Conservation (phyloP, 2,888 invertebrate species). For the Caenorhabditis imperialis region DNA sequence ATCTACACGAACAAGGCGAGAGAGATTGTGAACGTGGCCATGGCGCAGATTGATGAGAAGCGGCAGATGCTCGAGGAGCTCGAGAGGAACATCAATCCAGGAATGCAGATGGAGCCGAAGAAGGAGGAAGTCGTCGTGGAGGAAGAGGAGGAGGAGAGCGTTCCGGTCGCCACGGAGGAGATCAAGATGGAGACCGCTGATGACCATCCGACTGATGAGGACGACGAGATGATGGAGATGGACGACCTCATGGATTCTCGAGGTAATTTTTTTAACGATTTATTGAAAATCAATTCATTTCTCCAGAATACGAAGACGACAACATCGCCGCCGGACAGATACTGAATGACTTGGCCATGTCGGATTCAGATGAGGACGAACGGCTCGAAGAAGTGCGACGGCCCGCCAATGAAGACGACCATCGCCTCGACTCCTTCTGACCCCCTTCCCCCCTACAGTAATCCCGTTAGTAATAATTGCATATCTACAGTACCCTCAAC, state of each 20-base stretch:
- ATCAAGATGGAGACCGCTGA: conserved; percentile 62
- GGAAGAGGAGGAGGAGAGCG: conserved; percentile 34
- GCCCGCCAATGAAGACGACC: conserved; percentile 43
- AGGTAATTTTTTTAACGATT: conserved; percentile 3
- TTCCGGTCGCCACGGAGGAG: conserved; percentile 50
- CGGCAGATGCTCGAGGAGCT: conserved; percentile 62
- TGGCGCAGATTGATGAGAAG: conserved; percentile 59
- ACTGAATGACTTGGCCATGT: conserved; percentile 74
- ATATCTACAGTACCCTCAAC: not conserved
- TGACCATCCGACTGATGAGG: conserved; percentile 25
- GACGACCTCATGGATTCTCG: conserved; percentile 14
- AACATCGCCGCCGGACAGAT: conserved; percentile 65
- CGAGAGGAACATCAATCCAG: conserved; percentile 69
- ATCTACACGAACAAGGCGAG: conserved; percentile 73
- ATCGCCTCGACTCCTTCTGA: conserved; percentile 46
- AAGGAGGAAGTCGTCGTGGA: conserved; percentile 18
- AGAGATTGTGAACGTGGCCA: conserved; percentile 68
- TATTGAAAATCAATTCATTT: not conserved
- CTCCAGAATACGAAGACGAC: conserved; percentile 26
- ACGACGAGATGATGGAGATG: conserved; percentile 23
- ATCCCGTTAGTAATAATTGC: not conserved
- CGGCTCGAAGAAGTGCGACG: conserved; percentile 56
- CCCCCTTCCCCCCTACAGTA: not conserved
- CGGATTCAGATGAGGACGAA: conserved; percentile 74
- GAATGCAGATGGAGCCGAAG: conserved; percentile 1